These are phyloP conservation scores for Nannoperca australis DNA, from an alignment of 2,797 vertebrate species.

Conservation along the genomic window DNA sequence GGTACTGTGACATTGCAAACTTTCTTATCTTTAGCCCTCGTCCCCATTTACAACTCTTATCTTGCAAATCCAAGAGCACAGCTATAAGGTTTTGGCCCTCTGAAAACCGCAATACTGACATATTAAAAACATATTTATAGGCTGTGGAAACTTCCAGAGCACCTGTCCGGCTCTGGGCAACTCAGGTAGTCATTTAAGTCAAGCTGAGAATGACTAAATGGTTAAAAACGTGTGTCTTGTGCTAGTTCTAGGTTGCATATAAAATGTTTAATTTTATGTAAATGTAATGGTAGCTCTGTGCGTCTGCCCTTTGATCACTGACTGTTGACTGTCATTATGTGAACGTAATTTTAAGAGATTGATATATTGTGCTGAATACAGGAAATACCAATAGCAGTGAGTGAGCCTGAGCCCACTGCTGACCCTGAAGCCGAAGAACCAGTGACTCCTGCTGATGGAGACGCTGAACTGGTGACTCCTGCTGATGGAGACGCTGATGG, in stretches of 20 bases:
- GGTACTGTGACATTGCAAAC: neutral
- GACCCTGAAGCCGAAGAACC: neutral
- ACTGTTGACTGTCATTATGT: neutral
- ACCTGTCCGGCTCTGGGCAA: neutral
- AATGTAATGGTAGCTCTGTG: neutral
- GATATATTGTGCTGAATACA: conserved; percentile 31
- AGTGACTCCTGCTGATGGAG: neutral
- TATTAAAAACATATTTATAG: neutral
- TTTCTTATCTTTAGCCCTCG: neutral
- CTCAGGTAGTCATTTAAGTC: no score
- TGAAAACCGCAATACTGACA: neutral
- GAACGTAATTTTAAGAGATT: neutral
- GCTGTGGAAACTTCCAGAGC: neutral
- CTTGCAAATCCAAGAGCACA: neutral
- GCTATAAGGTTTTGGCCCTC: neutral
- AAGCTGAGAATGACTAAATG: neutral
- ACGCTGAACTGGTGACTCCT: rapidly evolving
- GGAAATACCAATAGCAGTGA: neutral
- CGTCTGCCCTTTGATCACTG: neutral
- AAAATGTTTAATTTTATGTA: neutral
- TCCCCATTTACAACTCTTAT: neutral
- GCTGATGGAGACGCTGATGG: neutral
- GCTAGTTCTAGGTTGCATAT: neutral
- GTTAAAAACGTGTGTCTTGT: neutral
- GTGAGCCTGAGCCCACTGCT: neutral